Base-by-base conservation (phyloP, 1,140 invertebrate species). In the Galleria mellonella region DNA sequence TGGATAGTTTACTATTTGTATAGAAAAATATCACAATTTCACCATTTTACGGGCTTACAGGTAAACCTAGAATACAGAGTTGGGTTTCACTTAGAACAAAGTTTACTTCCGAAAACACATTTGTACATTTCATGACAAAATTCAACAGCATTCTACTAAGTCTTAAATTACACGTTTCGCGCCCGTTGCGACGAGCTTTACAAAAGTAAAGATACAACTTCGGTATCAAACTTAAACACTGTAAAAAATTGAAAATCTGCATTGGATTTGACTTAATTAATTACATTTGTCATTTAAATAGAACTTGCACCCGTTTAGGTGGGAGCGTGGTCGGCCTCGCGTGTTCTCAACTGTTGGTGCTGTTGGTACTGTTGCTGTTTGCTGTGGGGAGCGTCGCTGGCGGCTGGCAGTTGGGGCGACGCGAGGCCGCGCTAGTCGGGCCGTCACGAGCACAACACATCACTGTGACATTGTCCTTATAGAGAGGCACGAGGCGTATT, bases 111-210 rank as follows among this genome's bases (percentile, higher is more conserved):
- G 62, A 83, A 73, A 84, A 81, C 76, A 83, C 71, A 84, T 84
- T 84, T 84, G 81, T 84, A 84, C 81, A 84, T 83, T 79, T 79
- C 68, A 83, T 81, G 76, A 79, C 76, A 83, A 83, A 81, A 77
- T 83, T 83, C 72, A 84, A 83, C 78, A 82, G 78, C 74, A 81
- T 83, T 81, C 72, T 76, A 84, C 76, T 72, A 77, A 75, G 72
- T 81, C 77, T 82, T 79, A 78, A n/a, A 71, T 68, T 75, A 72
- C 52, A 70, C 45, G 17, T 23, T 23, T 23, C 17, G 17, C 6
- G 47, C 64, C 67, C 70, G 61, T 60, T 52, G 46, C 53, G 58
- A 47, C 54, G 58, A 68, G 68, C 61, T 41, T n/a, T 49, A 55
- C 47, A 64, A 76, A 73, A 62, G 47, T 57, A 62, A 70, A 61